phyloP scores from a whole-genome alignment of 92 coral and sea anemone species.

The Epizoanthus ramosus region DNA sequence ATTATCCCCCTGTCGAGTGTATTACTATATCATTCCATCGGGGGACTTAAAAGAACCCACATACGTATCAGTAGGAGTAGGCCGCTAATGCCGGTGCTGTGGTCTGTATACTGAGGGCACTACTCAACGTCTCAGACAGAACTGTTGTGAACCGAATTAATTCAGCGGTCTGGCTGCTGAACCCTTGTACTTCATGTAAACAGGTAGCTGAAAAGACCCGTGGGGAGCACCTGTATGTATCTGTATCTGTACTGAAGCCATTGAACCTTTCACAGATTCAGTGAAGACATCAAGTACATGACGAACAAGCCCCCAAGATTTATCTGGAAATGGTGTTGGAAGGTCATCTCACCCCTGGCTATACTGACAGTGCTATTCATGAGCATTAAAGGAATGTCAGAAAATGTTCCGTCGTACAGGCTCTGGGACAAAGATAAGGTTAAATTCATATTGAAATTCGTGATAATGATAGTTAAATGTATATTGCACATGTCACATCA shows the following conservation, averaged over 20 bases:
- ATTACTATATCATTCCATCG: constrained; percentile 85
- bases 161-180: no score
- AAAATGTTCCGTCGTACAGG: constrained; percentile 58
- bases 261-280: constrained; percentile 60
- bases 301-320: constrained; percentile 98
- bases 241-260: no score
- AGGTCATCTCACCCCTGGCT: constrained; percentile 89
- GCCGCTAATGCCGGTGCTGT: no score
- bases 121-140: no score
- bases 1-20: constrained; percentile 94
- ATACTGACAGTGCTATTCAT: constrained; percentile 84
- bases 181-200: no score
- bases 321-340: constrained; percentile 99
- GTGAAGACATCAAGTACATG: constrained; percentile 96
- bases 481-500: not conserved
- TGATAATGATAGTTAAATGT: not conserved
- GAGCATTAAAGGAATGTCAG: constrained; percentile 88
- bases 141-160: no score
- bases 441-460: not conserved
- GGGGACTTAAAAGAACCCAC: no score
- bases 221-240: no score
- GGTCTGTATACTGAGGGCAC: no score
- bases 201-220: no score
- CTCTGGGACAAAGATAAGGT: constrained; percentile 88
- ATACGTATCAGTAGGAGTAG: no score